These are phyloP conservation scores for Homarus gammarus DNA, from an alignment of 2,888 invertebrate genomes.

Conservation along the genomic window DNA sequence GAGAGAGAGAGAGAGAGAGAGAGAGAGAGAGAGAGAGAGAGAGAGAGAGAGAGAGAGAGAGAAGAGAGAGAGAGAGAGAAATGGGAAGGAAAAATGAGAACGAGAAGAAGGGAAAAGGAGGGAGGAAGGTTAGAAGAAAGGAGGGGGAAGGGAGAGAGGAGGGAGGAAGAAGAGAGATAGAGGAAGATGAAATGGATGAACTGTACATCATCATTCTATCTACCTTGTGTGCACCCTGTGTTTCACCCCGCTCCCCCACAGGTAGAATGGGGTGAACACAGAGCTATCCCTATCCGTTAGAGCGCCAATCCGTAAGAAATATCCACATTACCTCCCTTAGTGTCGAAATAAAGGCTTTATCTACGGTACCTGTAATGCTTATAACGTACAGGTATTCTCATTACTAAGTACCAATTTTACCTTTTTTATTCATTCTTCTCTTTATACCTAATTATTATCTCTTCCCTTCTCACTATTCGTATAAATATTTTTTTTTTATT, in stretches of 20 bases:
- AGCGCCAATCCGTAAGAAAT: too few species aligned
- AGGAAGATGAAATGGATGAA: neutral
- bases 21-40: too few species aligned
- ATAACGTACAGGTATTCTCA: too few species aligned
- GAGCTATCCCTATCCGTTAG: neutral
- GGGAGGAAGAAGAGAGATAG: neutral
- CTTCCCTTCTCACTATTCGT: too few species aligned
- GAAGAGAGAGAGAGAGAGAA: neutral
- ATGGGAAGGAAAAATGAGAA: conserved; percentile 4
- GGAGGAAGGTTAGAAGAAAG: conserved; percentile 18
- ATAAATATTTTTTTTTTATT: too few species aligned
- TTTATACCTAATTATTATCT: too few species aligned
- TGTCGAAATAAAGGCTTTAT: too few species aligned
- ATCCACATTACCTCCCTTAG: too few species aligned
- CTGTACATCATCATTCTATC: neutral
- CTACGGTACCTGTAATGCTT: too few species aligned
- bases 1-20: neutral
- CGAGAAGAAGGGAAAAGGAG: conserved; percentile 6
- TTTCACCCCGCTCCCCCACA: too few species aligned
- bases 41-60: neutral
- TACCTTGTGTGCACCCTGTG: neutral
- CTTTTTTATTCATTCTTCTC: too few species aligned
- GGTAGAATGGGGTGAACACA: neutral
- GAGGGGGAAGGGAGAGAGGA: conserved; percentile 4
- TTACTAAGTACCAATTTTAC: too few species aligned